A percentile compares a stretch with the other conserved stretches of the same genome.
These are phyloP conservation scores for Eumeta japonica DNA, from an alignment of 1,140 invertebrate species.

Conservation along the genomic window DNA sequence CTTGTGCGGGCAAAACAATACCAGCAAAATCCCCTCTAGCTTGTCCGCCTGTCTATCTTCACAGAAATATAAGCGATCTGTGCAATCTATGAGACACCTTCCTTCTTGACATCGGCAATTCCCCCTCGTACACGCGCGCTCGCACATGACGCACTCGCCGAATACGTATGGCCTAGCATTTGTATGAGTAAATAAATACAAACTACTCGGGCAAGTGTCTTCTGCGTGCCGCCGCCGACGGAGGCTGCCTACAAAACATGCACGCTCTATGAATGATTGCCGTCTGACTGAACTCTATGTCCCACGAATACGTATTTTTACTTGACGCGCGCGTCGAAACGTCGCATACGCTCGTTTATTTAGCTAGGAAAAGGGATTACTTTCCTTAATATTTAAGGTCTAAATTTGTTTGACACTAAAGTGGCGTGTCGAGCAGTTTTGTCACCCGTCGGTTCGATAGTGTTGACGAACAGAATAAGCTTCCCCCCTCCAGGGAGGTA, in stretches of 20 bases:
- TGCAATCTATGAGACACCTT: too few relatives aligned
- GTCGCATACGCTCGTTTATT: too few relatives aligned
- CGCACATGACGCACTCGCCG: conserved; percentile 11
- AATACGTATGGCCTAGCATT: conserved; percentile 20
- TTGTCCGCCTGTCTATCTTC: too few relatives aligned
- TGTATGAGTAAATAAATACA: conserved; percentile 28
- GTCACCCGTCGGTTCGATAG: conserved; percentile 48
- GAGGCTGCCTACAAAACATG: conserved; percentile 32
- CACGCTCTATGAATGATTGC: conserved; percentile 37
- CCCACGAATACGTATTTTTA: conserved; percentile 31
- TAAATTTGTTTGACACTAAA: conserved; percentile 36
- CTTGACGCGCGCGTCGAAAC: too few relatives aligned
- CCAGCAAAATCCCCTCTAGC: too few relatives aligned
- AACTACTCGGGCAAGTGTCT: conserved; percentile 29
- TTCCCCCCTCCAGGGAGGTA: conserved; percentile 37
- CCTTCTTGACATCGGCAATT: too few relatives aligned
- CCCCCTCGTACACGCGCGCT: conserved; percentile 14
- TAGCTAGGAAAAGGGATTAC: conserved; percentile 34
- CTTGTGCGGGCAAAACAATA: too few relatives aligned
- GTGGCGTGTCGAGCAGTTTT: conserved; percentile 34
- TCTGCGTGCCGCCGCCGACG: conserved; percentile 14
- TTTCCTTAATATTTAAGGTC: conserved; percentile 26
- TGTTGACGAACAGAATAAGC: conserved; percentile 56
- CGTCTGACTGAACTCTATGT: conserved; percentile 33
- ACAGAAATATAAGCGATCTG: too few relatives aligned